Conservation (phyloP, 2,113 vertebrate genomes). For the Pomatostomus ruficeps region DNA sequence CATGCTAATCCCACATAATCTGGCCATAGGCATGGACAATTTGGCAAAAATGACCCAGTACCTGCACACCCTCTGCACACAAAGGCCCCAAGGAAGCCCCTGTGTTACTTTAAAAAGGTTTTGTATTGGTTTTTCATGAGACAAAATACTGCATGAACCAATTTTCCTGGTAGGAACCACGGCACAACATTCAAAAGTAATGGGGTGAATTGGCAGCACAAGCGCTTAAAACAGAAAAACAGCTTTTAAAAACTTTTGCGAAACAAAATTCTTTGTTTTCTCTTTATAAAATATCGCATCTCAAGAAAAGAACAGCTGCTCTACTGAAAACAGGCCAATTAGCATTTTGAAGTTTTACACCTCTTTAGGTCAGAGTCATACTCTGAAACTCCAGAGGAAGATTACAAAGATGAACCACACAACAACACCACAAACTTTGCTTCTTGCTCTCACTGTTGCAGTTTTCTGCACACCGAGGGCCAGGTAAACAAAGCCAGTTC, state of each 20-base stretch:
- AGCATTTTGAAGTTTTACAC: neutral
- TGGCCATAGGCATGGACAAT: neutral
- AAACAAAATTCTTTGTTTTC: neutral
- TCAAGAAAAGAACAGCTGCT: neutral
- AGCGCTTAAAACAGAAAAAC: neutral
- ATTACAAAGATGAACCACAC: neutral
- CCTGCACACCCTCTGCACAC: neutral
- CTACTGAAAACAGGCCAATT: neutral
- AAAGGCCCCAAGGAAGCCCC: neutral
- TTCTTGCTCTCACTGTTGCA: neutral
- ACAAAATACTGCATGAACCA: neutral
- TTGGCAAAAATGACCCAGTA: neutral
- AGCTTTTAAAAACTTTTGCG: neutral
- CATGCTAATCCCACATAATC: rapidly evolving
- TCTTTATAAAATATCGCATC: neutral
- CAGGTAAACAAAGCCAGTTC: neutral
- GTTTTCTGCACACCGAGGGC: neutral
- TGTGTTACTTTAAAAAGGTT: rapidly evolving
- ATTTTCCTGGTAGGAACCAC: neutral
- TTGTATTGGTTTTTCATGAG: neutral
- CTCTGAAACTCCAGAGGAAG: neutral
- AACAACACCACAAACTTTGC: neutral
- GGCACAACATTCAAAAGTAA: neutral
- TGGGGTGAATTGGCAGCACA: neutral
- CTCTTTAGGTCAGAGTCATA: neutral